Conservation (phyloP, 2,113 vertebrate species). For the Galbula dea region DNA sequence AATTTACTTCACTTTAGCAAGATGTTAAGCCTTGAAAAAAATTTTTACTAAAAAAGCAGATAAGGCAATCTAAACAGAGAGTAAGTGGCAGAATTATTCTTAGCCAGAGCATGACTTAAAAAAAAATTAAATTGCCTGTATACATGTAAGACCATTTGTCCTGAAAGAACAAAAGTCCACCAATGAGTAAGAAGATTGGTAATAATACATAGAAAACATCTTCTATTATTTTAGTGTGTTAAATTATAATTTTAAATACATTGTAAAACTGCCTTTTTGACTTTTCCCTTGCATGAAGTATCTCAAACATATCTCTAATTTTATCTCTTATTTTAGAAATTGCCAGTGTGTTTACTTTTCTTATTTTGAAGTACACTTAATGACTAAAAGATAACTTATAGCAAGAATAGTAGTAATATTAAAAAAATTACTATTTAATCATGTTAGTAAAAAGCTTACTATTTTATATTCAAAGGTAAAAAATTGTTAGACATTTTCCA, state of each 20-base stretch:
- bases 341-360: not conserved
- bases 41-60: not conserved
- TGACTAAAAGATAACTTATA: not conserved
- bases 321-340: not conserved
- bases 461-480: not conserved
- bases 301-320: not conserved
- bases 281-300: not conserved
- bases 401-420: not conserved
- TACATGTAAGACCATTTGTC: not conserved
- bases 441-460: not conserved
- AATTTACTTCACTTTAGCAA: not conserved
- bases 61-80: not conserved
- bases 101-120: not conserved
- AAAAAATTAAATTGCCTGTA: not conserved
- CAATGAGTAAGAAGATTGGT: not conserved
- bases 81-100: not conserved
- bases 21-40: not conserved
- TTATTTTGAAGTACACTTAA: not conserved
- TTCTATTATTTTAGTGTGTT: not conserved
- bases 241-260: not conserved
- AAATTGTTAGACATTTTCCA: not conserved
- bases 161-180: not conserved
- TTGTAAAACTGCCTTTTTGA: not conserved
- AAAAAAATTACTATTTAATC: not conserved
- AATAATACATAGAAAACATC: not conserved